These are phyloP conservation scores for Abramis brama DNA, from an alignment of 2,113 vertebrate species.

Conservation along the genomic window DNA sequence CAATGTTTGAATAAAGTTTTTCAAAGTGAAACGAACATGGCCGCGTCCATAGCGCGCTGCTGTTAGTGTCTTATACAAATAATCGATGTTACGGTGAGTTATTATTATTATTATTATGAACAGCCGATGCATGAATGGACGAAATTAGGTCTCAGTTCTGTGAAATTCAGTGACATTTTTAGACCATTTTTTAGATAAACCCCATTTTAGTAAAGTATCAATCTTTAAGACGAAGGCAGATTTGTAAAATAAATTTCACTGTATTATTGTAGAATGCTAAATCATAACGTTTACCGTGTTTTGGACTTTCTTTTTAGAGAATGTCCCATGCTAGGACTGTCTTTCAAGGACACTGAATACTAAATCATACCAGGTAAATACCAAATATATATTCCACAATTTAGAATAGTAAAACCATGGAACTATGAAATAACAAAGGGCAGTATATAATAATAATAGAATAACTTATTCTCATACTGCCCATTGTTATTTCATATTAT, in stretches of 20 bases:
- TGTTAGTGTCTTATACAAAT: neutral
- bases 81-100: slow-evolving; percentile 38
- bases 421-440: too few relatives aligned
- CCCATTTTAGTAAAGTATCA: neutral
- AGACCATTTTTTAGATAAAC: neutral
- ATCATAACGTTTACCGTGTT: neutral
- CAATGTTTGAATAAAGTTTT: slow-evolving; percentile 25
- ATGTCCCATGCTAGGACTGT: neutral
- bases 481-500: too few relatives aligned
- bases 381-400: too few relatives aligned
- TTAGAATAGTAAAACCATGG: too few relatives aligned
- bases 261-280: too few relatives aligned
- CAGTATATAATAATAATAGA: too few relatives aligned
- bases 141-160: neutral
- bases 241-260: neutral
- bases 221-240: neutral
- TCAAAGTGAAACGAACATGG: slow-evolving; percentile 48
- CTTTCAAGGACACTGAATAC: neutral
- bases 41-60: slow-evolving; percentile 3
- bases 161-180: neutral
- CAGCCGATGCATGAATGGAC: neutral
- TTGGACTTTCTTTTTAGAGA: neutral
- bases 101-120: neutral
- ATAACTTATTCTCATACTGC: too few relatives aligned
- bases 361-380: neutral